Conservation (phyloP, 2,797 vertebrate species). For the Ptychadena robeensis region DNA sequence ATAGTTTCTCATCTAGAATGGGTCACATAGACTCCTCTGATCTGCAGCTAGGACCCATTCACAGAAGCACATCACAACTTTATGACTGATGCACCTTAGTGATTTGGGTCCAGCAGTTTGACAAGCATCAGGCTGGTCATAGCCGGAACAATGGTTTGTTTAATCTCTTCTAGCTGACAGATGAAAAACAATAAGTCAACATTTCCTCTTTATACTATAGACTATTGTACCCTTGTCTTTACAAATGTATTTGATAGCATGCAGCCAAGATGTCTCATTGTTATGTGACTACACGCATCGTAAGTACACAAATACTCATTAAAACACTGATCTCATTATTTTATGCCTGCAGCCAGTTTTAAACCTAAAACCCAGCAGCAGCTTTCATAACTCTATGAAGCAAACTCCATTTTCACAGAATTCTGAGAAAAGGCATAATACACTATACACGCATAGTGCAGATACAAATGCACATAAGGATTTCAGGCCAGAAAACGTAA, state of each 20-base stretch:
- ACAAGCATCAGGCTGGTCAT: not conserved
- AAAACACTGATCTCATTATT: not conserved
- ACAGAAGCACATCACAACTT: not conserved
- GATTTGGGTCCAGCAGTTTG: not conserved
- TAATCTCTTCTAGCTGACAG: not conserved
- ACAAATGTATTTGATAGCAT: not conserved
- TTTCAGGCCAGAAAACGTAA: conserved; percentile 1
- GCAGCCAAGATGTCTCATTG: not conserved
- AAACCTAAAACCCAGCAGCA: not conserved
- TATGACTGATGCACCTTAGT: not conserved
- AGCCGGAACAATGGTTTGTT: not conserved
- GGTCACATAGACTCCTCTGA: not conserved
- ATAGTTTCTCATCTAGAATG: not conserved
- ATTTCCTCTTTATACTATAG: not conserved
- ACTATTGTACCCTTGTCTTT: not conserved
- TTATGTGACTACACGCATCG: not conserved
- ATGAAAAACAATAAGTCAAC: not conserved
- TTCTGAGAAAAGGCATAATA: not conserved
- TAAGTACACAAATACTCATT: not conserved
- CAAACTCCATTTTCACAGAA: not conserved
- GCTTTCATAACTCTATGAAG: not conserved
- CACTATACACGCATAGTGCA: not conserved
- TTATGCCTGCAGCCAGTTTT: not conserved
- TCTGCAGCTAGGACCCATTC: no score
- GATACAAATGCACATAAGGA: conserved; percentile 10